Percentiles rank a stretch among this genome's conserved stretches.
Evolutionary conservation across 2,113 vertebrate species (phyloP).

Genomic region (Periophthalmus modestus): DNA sequence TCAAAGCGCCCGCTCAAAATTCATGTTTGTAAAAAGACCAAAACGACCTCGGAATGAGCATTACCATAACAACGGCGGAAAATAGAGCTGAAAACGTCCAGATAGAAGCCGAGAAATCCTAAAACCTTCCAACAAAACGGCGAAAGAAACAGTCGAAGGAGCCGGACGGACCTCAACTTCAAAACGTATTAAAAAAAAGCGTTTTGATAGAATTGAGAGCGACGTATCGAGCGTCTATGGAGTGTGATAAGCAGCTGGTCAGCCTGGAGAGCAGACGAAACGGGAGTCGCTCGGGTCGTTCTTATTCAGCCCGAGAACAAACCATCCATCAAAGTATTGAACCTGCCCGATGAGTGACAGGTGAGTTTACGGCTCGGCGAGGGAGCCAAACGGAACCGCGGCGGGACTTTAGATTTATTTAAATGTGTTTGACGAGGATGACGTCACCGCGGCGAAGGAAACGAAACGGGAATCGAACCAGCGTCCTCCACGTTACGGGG

Average conservation of each 20-base stretch:
- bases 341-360: slow-evolving; percentile 35
- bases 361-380: background rate
- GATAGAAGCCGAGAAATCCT: slow-evolving; percentile 23
- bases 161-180: slow-evolving; percentile 14
- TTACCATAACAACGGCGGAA: background rate
- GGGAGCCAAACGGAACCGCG: slow-evolving; percentile 28
- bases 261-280: slow-evolving; percentile 25
- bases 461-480: too few relatives aligned
- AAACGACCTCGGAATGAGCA: background rate
- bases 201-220: slow-evolving; percentile 47
- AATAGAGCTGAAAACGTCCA: background rate
- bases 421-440: slow-evolving; percentile 4
- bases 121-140: slow-evolving; percentile 48
- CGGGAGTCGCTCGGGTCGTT: slow-evolving; percentile 23
- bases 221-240: slow-evolving; percentile 17
- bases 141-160: slow-evolving; percentile 29
- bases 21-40: background rate
- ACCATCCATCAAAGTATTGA: slow-evolving; percentile 44
- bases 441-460: slow-evolving; percentile 16
- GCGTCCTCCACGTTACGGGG: too few relatives aligned
- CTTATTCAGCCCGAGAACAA: slow-evolving; percentile 44
- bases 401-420: background rate
- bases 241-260: slow-evolving; percentile 61
- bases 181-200: slow-evolving; percentile 42
- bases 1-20: background rate